Evolutionary conservation across 2,888 invertebrate species (phyloP), one percentile per base, ranked within the genome.

Genomic region (Noctua pronuba): DNA sequence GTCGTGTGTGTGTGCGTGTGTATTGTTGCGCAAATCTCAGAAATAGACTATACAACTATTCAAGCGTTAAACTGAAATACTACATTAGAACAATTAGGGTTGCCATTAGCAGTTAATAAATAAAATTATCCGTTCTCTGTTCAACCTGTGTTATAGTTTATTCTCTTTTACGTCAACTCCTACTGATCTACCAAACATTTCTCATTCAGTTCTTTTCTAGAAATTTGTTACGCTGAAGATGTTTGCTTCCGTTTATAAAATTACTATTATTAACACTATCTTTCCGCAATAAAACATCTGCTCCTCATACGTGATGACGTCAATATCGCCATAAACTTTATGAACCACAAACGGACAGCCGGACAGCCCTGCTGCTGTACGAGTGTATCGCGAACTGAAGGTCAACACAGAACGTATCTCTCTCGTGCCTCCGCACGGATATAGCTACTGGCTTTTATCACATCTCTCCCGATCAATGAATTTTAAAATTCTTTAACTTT

Each of bases 21-120:
- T 82, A 76, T 78, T 79, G 82, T 83, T 81, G 85, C 75, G 74
- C 77, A 71, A 80, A 71, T 41, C 46, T 78, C 86, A 64, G 70
- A 87, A 87, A 88, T 87, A 88, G 79, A 80, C 41, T 76, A 58
- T 72, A 83, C 64, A 74, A 76, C 87, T 71, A 82, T 77, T 70
- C 62, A 78, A 85, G 64, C 85, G 75, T 80, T 69, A 78, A 72
- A 75, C 69, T 73, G 64, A 81, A 85, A 83, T 73, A 76, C 74
- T 64, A 77, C 65, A 44, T 67, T 11, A 55, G 44, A 67, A 41
- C 38, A 66, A n/a, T 28, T 68, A 87, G 87, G 88, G 88, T 13
- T 87, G 84, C 58, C 73, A n/a, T 41, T 16, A 28, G 5, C 4
- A 24, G 16, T 13, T 35, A 35, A 31, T 6, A 10, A 41, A 21